Base-by-base conservation (phyloP, 2,113 vertebrate species). In the Bubo blakistoni region DNA sequence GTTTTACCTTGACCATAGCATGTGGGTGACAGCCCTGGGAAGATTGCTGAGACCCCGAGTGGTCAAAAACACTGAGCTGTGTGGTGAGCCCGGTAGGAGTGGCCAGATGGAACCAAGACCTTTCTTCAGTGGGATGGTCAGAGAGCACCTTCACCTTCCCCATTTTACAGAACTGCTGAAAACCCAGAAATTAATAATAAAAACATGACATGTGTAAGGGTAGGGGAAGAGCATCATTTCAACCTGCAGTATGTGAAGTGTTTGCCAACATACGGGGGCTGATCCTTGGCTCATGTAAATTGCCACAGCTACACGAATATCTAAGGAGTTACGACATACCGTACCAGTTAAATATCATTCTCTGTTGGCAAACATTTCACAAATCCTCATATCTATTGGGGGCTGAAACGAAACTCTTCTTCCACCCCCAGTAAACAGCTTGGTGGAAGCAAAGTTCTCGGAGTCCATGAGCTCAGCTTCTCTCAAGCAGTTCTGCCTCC, bases 311-410 rank as follows among this genome's bases (percentile, higher is more conserved):
- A 30, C 57, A 58, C 4, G 12, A 47, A 80, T 30, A 25, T 22
- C 54, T 44, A 17, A 18, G 26, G 22, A 65, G 49, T 21, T 58
- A 58, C 14, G 0, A 58, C 78, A 30, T 12, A 10, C 19, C 13
- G 1, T 49, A 57, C 24, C 63, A 46, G 63, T 36, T 40, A 71
- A 92, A 71, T 51, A 63, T 9, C 27, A 14, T 21, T 18, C 49
- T 34, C n/a, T 77, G 84, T 82, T 63, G 57, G 84, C 91, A 88
- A 92, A 92, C 63, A 77, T 10, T 52, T 82, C 42, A 34, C 51
- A 51, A 38, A 20, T 30, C 44, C 49, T 40, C 22, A 3, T 13
- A 19, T 44, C 32, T 77, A 34, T 18, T 13, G 63, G 51, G 27
- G 49, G 63, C 36, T 58, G 71, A 57, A 82, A 58, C 34, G 71